phyloP scores from a whole-genome alignment of 2,113 vertebrate species.

The Stegostoma tigrinum region DNA sequence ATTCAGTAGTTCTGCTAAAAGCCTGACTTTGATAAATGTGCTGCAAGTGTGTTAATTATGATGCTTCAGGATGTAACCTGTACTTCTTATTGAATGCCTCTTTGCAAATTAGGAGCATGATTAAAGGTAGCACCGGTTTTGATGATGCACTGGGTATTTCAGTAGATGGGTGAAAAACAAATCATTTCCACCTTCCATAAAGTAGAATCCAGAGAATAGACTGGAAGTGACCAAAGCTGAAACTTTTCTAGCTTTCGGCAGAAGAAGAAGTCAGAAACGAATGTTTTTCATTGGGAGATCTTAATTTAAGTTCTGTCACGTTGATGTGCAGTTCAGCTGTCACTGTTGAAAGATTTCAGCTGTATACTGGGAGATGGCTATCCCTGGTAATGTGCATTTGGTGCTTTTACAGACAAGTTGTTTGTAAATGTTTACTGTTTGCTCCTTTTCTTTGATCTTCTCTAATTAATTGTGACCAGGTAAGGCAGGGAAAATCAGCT shows the following conservation, averaged over 20 bases:
- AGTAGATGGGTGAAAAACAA: not conserved
- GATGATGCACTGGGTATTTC: not conserved
- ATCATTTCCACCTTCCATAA: not conserved
- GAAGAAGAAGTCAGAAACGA: not conserved
- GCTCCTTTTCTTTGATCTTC: not conserved
- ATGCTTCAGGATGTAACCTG: not conserved
- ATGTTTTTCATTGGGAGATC: not conserved
- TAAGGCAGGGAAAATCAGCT: too few relatives aligned
- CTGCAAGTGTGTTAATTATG: not conserved
- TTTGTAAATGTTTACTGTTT: not conserved
- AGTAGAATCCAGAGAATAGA: not conserved
- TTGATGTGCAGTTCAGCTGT: not conserved
- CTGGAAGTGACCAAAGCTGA: not conserved
- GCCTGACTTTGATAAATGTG: not conserved
- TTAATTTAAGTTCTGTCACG: not conserved
- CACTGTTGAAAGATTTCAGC: not conserved
- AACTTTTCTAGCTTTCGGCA: not conserved
- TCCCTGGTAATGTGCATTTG: not conserved
- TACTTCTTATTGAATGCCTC: not conserved
- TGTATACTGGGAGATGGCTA: not conserved
- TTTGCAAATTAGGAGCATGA: not conserved
- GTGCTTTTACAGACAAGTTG: not conserved
- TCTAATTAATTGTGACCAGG: not conserved
- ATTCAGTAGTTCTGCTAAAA: not conserved
- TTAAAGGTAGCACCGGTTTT: not conserved